Base-by-base conservation (phyloP, 2,797 vertebrate species). In the Tangara arthus region DNA sequence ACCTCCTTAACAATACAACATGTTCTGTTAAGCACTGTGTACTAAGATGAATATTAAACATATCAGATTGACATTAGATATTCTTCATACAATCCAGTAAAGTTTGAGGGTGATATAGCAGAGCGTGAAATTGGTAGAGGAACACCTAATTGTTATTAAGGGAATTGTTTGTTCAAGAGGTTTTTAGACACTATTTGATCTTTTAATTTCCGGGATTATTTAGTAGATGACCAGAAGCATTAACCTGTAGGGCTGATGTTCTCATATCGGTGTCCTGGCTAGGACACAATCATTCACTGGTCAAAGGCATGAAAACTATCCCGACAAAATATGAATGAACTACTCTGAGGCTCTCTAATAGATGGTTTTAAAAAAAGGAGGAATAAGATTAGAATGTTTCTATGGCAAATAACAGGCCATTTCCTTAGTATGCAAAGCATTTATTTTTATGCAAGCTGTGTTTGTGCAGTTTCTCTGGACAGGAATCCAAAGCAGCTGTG, bases 401-500 rank as follows among this genome's bases (percentile, higher is more conserved):
- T 85, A 34, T 85, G 68, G 68, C 16, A 77, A 89, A 79, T 92
- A 85, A 80, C 68, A 87, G 53, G 28, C 46, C 5, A 44, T 78
- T 92, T 90, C 79, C 59, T 94, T 96, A 70, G 77, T 92, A 93
- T 88, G 89, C 89, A 93, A 94, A 81, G 47, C 65, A 55, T 72
- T 93, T 89, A 50, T 92, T 91, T 93, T 91, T 91, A 81, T 86
- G 63, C 91, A 95, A 89, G 65, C 92, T 95, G 50, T 91, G 76
- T 66, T 80, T 60, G 34, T 92, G 12, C n/a, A 7, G 53, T 83
- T 93, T 87, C 65, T 93, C 76, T 94, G 76, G 91, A 91, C 79
- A 89, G 64, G 87, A 94, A 93, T 95, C 63, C 69, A 93, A 96
- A 93, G 65, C 87, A 95, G 87, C 84, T 94, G 93, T 82, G 87